Base-by-base conservation (phyloP, 2,888 invertebrate genomes). In the Prosopocoilus inquinatus region DNA sequence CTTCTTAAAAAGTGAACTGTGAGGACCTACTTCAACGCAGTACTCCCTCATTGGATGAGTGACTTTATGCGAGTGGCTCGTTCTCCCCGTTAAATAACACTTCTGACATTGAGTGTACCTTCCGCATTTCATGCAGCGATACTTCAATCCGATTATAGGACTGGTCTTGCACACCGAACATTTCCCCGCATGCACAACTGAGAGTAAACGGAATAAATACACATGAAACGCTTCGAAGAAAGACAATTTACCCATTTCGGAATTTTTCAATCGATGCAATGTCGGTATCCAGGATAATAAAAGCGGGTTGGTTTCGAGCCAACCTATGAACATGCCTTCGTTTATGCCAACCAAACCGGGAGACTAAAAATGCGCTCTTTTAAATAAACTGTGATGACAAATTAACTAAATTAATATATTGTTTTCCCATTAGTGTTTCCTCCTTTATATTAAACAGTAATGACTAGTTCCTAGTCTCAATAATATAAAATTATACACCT, bases 321-420 rank as follows among this genome's bases (percentile, higher is more conserved):
- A 93, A 57, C 80, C 76, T 7, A 88, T 82, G 61, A 90, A 89
- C 9, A 80, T 78, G 47, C 83, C 82, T 65, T 88, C 84, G 41
- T 82, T 82, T 41, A 89, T 79, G 12, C 89, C 89, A 7, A 87
- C 78, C 75, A 86, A 84, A 13, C 87, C 87, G n/a, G 85, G 86
- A 60, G 82, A 85, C 87, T 88, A 72, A 57, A 71, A 69, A 46
- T 46, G 3, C 12, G 8, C n/a, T 28, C 1, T 11, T 46, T 9
- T 9, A 3, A 32, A 12, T n/a, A n/a, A n/a, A n/a, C n/a, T n/a
- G n/a, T n/a, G n/a, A n/a, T n/a, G n/a, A n/a, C n/a, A n/a, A n/a
- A n/a, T n/a, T n/a, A n/a, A n/a, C n/a, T n/a, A n/a, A n/a, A n/a
- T n/a, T n/a, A n/a, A n/a, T n/a, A n/a, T n/a, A n/a, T n/a, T n/a